Evolutionary conservation across 2,888 invertebrate species (phyloP).

Genomic region (Drosophila mimica): DNA sequence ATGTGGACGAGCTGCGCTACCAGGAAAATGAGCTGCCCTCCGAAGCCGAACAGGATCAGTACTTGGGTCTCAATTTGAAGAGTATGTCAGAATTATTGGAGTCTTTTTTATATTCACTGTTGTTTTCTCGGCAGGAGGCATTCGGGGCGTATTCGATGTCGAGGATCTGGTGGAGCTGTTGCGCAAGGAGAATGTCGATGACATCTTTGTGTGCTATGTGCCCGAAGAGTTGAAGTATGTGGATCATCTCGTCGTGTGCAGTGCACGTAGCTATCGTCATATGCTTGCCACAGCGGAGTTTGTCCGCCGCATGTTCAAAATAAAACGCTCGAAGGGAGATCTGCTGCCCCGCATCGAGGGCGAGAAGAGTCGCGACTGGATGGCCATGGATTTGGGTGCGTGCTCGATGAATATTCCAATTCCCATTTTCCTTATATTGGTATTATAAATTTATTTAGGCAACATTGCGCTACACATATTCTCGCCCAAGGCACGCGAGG

Average conservation of each 20-base stretch:
- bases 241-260: slow-evolving; percentile 93
- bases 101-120: not conserved
- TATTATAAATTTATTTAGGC: slow-evolving; percentile 84
- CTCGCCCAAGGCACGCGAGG: slow-evolving; percentile 88
- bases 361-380: slow-evolving; percentile 91
- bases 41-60: slow-evolving; percentile 72
- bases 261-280: slow-evolving; percentile 90
- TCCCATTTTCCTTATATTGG: not conserved
- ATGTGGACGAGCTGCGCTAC: slow-evolving; percentile 89
- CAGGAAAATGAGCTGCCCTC: slow-evolving; percentile 50
- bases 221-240: slow-evolving; percentile 92
- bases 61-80: slow-evolving; percentile 86
- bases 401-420: not conserved
- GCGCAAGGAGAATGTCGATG: slow-evolving; percentile 90
- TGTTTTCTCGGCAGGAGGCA: slow-evolving; percentile 88
- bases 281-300: slow-evolving; percentile 91
- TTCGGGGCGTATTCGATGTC: slow-evolving; percentile 94
- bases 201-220: slow-evolving; percentile 92
- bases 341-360: slow-evolving; percentile 92
- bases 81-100: slow-evolving; percentile 80
- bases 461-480: slow-evolving; percentile 97
- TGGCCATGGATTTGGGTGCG: slow-evolving; percentile 94
- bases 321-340: slow-evolving; percentile 88
- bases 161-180: slow-evolving; percentile 93
- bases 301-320: slow-evolving; percentile 91